phyloP scores from a whole-genome alignment of 2,113 vertebrate genomes.

The human region GRCh38 chr2:124690501-124691000 shows the following conservation, averaged over 20 bases:
- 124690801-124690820: neutral
- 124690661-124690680: neutral
- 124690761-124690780: neutral
- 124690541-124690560: accelerated
- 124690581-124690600: accelerated
- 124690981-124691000: neutral
- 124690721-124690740: neutral
- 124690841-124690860: neutral
- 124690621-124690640: neutral
- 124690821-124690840: neutral
- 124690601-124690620: neutral
- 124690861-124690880: neutral
- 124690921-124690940: neutral
- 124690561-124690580: neutral
- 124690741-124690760: neutral
- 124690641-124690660: neutral
- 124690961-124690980: neutral
- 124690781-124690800: neutral
- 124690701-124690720: neutral
- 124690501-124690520: neutral
- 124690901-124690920: neutral
- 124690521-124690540: neutral
- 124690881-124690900: neutral
- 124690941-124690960: neutral
- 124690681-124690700: neutral